Conservation (phyloP, 2,113 vertebrate genomes). For the Leucopsar rothschildi region DNA sequence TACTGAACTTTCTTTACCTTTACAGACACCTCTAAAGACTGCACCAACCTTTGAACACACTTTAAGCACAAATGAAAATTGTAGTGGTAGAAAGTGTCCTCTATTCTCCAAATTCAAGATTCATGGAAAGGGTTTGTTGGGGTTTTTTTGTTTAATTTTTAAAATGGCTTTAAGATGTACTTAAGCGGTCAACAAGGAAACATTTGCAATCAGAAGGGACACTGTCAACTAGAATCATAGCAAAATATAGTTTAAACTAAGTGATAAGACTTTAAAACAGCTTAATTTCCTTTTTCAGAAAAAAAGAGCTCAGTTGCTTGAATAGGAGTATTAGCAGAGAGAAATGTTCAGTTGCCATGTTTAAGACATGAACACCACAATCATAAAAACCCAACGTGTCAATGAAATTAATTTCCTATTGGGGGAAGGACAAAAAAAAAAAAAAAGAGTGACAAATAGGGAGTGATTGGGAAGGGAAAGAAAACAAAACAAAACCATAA, state of each 20-base stretch:
- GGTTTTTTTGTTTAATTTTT: not conserved
- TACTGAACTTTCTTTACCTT: slow-evolving; percentile 6
- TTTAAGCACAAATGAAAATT: not conserved
- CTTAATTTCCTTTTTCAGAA: not conserved
- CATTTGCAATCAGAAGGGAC: not conserved
- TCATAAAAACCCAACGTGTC: slow-evolving; percentile 25
- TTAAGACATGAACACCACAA: slow-evolving; percentile 30
- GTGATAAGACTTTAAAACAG: not conserved
- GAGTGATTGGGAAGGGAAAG: not conserved
- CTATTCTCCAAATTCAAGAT: not conserved
- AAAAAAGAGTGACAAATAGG: not conserved
- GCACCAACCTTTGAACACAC: not conserved
- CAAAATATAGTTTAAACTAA: not conserved
- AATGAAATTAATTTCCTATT: not conserved
- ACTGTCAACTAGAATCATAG: not conserved
- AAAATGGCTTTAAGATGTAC: not conserved
- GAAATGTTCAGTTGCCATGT: not conserved
- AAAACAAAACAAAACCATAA: not conserved
- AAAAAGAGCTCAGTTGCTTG: not conserved
- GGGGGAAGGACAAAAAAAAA: not conserved
- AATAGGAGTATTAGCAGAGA: slow-evolving; percentile 2
- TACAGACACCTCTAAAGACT: not conserved
- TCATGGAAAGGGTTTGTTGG: not conserved
- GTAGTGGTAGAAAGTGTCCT: not conserved
- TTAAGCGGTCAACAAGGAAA: not conserved